Base-by-base conservation (phyloP, 2,888 invertebrate genomes). In the Formica aserva region DNA sequence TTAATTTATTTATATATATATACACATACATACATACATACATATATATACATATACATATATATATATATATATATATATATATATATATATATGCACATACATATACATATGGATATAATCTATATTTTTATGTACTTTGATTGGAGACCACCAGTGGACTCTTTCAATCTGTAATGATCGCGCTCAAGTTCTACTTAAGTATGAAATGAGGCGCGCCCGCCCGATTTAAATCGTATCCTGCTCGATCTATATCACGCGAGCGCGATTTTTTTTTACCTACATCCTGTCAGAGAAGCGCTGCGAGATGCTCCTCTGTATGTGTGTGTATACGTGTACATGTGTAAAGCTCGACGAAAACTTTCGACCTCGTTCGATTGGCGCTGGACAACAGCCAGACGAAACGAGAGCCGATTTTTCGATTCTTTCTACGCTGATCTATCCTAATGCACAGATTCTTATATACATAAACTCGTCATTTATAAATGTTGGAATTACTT, bases 91-190 rank as follows among this genome's bases (percentile, higher is more conserved):
- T 38, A 45, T 55, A 45, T 57, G 32, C 48, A 57, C 32, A 75
- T 52, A 57, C 62, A 63, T 29, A 76, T 38, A n/a, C 63, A 26
- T 45, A 62, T 29, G 45, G 35, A 48, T 45, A 67, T 76, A 87
- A 87, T 88, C 88, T 91, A 82, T 90, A 86, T 88, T 86, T 85
- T 82, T 82, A 87, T 87, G 85, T 89, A 84, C 60, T 60, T 91
- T 89, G 85, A 78, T 86, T 85, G 77, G 86, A 82, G 87, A 84
- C 91, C 90, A 91, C 90, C 91, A 90, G 91, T 87, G 89, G 89
- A 86, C 90, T 77, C 89, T 87, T 57, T 77, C 26, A 48, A 52
- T 22, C 32, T 1, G 78, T 86, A 65, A 86, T 88, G 80, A 78
- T 86, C 72, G 84, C 8, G 38, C 1, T 66, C 9, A n/a, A 52